phyloP scores from a whole-genome alignment of 1,140 invertebrate genomes.

The Frieseomelitta varia region DNA sequence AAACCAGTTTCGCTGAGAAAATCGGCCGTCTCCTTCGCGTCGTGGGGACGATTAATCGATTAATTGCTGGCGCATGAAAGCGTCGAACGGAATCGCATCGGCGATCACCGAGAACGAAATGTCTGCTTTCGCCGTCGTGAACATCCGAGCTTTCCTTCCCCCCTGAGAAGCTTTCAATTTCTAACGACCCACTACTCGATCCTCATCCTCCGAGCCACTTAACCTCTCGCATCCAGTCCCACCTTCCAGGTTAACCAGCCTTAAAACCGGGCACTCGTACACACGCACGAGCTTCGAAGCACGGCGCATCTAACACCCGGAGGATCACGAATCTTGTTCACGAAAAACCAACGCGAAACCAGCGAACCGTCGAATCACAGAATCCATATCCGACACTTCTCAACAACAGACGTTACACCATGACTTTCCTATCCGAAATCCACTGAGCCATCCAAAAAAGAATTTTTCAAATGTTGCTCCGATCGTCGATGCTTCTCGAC shows the following conservation, averaged over 20 bases:
- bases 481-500: neutral
- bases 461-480: constrained; percentile 1
- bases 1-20: constrained; percentile 36
- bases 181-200: neutral
- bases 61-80: constrained; percentile 14
- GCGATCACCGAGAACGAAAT: constrained; percentile 5
- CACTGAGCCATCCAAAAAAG: neutral
- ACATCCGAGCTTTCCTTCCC: constrained; percentile 11
- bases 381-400: neutral
- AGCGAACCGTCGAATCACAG: neutral
- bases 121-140: constrained; percentile 13
- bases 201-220: constrained; percentile 8
- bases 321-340: neutral
- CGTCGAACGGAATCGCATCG: neutral
- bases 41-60: constrained; percentile 35
- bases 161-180: constrained; percentile 9
- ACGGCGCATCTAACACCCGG: neutral
- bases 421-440: neutral
- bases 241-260: constrained; percentile 10
- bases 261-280: neutral
- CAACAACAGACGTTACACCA: neutral
- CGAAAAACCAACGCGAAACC: neutral
- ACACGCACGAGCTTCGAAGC: neutral
- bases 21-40: neutral
- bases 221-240: constrained; percentile 1